Evolutionary conservation across 2,797 vertebrate genomes (phyloP), one percentile per base, ranked within the genome.

Genomic region (Chaetodon trifasciatus): DNA sequence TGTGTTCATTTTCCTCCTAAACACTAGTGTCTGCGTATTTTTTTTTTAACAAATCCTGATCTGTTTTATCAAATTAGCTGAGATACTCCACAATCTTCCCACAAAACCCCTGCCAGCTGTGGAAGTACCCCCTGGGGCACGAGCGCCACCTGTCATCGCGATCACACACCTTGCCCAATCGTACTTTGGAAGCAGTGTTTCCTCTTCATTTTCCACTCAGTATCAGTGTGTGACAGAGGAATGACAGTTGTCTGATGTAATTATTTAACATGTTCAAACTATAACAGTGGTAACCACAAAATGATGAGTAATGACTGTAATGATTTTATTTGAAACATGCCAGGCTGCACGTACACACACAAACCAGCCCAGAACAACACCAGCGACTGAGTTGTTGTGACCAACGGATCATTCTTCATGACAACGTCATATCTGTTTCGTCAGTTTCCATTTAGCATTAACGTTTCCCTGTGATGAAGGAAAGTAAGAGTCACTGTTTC

Each of bases 181-280:
- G 21, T 23, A 2, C 17, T 61, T 61, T 5, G 13, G 13, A 40
- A 21, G 46, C 5, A 32, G 46, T 37, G 47, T 58, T 76, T 57
- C 15, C 28, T 68, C 2, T 12, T 67, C 0, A 6, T 55, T 71
- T 24, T 68, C 17, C 16, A 10, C 1, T 65, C 37, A n/a, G 32
- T 70, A 8, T 73, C 32, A 37, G 11, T 23, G 12, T 56, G 42
- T 79, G 40, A 24, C 8, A 6, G 13, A 68, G 23, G 39, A 32
- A 32, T 32, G 28, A 44, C 44, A 57, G 53, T 78, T 68, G 19
- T 55, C 13, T 76, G 68, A 68, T 74, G 40, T 19, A 74, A 53
- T 76, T 28, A 64, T 61, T 47, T 42, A 78, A 65, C 82, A 24
- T 83, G 83, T 87, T 44, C 67, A 63, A 47, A 87, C 74, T 69